Evolutionary conservation across 1,140 invertebrate genomes (phyloP), one percentile per base, ranked within the genome.

Genomic region (Bombus superbus): DNA sequence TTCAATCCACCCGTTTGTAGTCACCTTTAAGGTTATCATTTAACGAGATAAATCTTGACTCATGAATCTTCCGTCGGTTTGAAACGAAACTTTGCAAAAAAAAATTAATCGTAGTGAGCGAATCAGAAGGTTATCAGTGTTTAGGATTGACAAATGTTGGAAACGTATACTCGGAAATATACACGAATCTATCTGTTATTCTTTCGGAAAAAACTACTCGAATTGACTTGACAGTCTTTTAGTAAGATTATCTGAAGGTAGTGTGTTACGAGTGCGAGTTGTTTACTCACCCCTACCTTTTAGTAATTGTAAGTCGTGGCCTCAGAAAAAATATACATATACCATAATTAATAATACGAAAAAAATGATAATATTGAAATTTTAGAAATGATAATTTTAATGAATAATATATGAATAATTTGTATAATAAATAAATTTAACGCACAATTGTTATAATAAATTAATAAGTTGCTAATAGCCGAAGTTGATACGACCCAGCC

Each of bases 11-110:
- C 47, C 47, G 18, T 18, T 53, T 22, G 47, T 53, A 53, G 6
- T 1, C 18, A 22, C 6, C 47, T 6, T 53, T 1, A 38, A 42
- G 62, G 73, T 77, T 77, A 68, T 66, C 59, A 8, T 28, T 53
- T 18, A 35, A 28, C 4, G n/a, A 77, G 74, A 83, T 77, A 77
- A 69, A 77, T 69, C 42, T 80, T 35, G 64, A 47, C 64, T 42
- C 18, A 4, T n/a, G 10, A 15, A 64, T 25, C 35, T 40, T n/a
- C 18, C 38, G 28, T n/a, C 15, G 35, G 25, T 47, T 44, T n/a
- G 22, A 47, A 73, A 9, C 8, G 32, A 69, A 77, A 57, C 28
- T 15, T 69, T 71, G 2, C 38, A 2, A 59, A 35, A 38, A 28
- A 53, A 22, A 53, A 53, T 53, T 53, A 69, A 35, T 53, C 35